A percentile compares a stretch with the other conserved stretches of the same genome.
phyloP scores from a whole-genome alignment of 2,888 invertebrate species.

The Chloroclystis v-ata region DNA sequence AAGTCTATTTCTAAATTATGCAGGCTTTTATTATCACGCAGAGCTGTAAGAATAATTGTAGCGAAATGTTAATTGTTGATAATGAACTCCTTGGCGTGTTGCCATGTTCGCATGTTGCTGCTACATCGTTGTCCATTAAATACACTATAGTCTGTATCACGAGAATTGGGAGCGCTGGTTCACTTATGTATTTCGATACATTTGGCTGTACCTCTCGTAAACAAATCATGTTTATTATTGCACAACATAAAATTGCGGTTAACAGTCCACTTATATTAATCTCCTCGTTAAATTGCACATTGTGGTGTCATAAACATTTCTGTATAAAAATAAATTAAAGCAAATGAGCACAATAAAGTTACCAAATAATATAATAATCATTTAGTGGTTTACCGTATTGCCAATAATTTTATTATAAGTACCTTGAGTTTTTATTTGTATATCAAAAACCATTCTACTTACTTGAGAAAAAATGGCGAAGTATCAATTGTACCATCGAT shows the following conservation, averaged over 20 bases:
- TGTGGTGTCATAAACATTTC: not conserved
- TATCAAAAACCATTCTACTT: too few species aligned
- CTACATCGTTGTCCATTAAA: constrained; percentile 11
- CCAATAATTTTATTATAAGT: too few species aligned
- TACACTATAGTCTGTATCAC: constrained; percentile 10
- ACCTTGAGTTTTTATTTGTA: too few species aligned
- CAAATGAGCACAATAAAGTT: too few species aligned
- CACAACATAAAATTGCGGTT: not conserved
- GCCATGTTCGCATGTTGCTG: constrained; percentile 23
- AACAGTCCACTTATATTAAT: not conserved
- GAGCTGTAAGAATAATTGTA: constrained; percentile 2
- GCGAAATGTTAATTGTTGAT: constrained; percentile 24
- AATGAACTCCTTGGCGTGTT: constrained; percentile 26
- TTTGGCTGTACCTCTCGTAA: constrained; percentile 7
- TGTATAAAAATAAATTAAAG: too few species aligned
- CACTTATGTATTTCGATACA: constrained; percentile 7
- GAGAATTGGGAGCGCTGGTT: constrained; percentile 7
- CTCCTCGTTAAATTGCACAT: not conserved
- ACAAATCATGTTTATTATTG: constrained; percentile 1
- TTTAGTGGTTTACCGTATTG: too few species aligned
- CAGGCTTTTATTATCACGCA: not conserved
- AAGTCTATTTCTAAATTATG: too few species aligned
- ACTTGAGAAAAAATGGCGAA: too few species aligned
- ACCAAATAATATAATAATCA: too few species aligned
- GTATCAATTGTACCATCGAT: too few species aligned